These are phyloP conservation scores for Leptogaster cylindrica DNA, from an alignment of 2,888 invertebrate genomes.

Conservation along the genomic window DNA sequence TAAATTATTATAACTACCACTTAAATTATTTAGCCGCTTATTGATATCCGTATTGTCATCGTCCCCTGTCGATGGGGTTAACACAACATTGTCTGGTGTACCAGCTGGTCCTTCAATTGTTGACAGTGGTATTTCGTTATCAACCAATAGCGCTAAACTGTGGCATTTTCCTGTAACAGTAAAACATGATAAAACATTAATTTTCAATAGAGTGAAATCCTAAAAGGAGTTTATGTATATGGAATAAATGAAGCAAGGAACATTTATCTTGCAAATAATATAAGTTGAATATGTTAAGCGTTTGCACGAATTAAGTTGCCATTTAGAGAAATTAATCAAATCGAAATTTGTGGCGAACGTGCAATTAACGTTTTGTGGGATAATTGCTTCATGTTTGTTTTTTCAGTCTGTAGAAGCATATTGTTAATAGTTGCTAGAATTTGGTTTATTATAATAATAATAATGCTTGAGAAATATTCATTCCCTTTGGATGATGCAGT, in stretches of 20 bases:
- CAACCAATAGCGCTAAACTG: conserved; percentile 71
- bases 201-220: conserved; percentile 38
- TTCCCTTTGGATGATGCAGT: too few relatives aligned
- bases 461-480: too few relatives aligned
- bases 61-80: conserved; percentile 49
- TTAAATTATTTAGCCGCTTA: conserved; percentile 53
- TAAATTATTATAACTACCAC: conserved; percentile 61
- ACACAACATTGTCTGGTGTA: conserved; percentile 9
- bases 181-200: conserved; percentile 43
- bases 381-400: too few relatives aligned
- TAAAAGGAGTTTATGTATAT: not conserved
- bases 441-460: too few relatives aligned
- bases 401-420: too few relatives aligned
- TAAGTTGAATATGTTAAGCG: conserved; percentile 9
- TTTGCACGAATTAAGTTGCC: conserved; percentile 20
- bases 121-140: conserved; percentile 70
- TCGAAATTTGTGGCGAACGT: not conserved
- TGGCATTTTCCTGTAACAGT: conserved; percentile 71
- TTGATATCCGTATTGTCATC: conserved; percentile 57
- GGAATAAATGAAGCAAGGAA: too few relatives aligned
- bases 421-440: too few relatives aligned
- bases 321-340: conserved; percentile 24
- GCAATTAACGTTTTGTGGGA: not conserved
- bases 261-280: conserved; percentile 16
- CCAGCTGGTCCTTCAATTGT: conserved; percentile 57